phyloP scores from a whole-genome alignment of 2,888 invertebrate genomes.

The Leptinotarsa peninsularis region DNA sequence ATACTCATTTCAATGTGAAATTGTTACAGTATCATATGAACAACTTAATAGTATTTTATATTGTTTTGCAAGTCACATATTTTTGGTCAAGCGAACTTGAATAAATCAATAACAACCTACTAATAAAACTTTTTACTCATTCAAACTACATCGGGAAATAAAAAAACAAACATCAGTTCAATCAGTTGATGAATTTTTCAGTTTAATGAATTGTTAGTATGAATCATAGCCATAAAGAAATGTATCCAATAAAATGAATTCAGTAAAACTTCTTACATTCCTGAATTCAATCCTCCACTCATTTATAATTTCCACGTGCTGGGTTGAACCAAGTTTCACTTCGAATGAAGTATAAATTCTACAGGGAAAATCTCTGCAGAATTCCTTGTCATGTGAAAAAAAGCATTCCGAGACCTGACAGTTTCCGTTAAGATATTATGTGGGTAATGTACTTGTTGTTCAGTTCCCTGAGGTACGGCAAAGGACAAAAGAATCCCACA shows the following conservation, averaged over 20 bases:
- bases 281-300: not conserved
- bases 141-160: too few species aligned
- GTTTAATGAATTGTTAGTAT: too few species aligned
- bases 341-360: constrained; percentile 11
- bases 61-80: too few species aligned
- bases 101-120: too few species aligned
- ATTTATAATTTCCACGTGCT: not conserved
- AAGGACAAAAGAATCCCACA: constrained; percentile 14
- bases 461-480: not conserved
- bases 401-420: constrained; percentile 7
- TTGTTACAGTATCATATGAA: too few species aligned
- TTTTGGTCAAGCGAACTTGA: too few species aligned
- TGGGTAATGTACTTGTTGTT: constrained; percentile 26
- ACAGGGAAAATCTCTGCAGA: constrained; percentile 13
- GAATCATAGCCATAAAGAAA: not conserved
- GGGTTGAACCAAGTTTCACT: not conserved
- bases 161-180: too few species aligned
- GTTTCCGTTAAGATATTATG: constrained; percentile 19
- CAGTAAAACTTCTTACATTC: not conserved
- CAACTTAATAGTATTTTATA: too few species aligned
- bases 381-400: constrained; percentile 12
- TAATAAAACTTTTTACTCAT: too few species aligned
- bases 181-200: too few species aligned
- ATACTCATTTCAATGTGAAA: too few species aligned
- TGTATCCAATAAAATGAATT: not conserved